A percentile compares a stretch with the other conserved stretches of the same genome.
These are phyloP conservation scores for Chrysotoxum bicinctum DNA, from an alignment of 2,888 invertebrate genomes.

Conservation along the genomic window DNA sequence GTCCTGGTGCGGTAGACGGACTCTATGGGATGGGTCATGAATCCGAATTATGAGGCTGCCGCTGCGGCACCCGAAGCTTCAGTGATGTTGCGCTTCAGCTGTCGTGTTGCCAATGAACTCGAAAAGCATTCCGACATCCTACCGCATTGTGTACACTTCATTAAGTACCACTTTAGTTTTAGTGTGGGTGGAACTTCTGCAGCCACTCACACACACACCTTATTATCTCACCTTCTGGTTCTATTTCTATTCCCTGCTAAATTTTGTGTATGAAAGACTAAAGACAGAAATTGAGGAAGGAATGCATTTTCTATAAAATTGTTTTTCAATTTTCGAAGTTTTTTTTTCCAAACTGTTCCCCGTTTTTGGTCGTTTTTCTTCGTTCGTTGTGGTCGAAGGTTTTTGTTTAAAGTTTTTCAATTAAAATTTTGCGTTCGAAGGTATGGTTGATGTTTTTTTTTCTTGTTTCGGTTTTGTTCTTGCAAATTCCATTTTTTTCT, in stretches of 20 bases:
- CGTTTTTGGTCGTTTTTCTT: slow-evolving; percentile 20
- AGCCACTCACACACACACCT: neutral
- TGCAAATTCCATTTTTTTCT: slow-evolving; percentile 6
- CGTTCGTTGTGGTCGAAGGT: slow-evolving; percentile 44
- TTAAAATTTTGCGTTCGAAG: slow-evolving; percentile 52
- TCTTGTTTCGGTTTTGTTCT: slow-evolving; percentile 2
- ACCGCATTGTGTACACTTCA: slow-evolving; percentile 70
- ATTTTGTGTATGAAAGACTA: neutral
- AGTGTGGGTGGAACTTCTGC: slow-evolving; percentile 18
- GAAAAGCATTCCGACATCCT: slow-evolving; percentile 50
- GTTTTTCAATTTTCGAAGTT: slow-evolving; percentile 17
- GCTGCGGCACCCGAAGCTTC: slow-evolving; percentile 45
- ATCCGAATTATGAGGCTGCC: slow-evolving; percentile 52
- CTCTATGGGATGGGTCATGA: slow-evolving; percentile 21
- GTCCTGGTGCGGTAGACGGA: neutral
- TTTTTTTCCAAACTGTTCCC: neutral
- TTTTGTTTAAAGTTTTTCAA: slow-evolving; percentile 68
- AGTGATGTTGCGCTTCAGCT: slow-evolving; percentile 21
- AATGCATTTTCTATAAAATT: slow-evolving; percentile 41
- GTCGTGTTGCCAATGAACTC: slow-evolving; percentile 57
- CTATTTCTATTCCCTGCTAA: neutral
- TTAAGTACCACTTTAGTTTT: slow-evolving; percentile 59
- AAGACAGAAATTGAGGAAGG: neutral
- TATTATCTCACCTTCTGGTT: slow-evolving; percentile 3
- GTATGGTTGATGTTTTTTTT: neutral